A percentile compares a stretch with the other conserved stretches of the same genome.
These are phyloP conservation scores for Aphelenchoides fujianensis DNA, from an alignment of 1,140 invertebrate genomes.

Conservation along the genomic window DNA sequence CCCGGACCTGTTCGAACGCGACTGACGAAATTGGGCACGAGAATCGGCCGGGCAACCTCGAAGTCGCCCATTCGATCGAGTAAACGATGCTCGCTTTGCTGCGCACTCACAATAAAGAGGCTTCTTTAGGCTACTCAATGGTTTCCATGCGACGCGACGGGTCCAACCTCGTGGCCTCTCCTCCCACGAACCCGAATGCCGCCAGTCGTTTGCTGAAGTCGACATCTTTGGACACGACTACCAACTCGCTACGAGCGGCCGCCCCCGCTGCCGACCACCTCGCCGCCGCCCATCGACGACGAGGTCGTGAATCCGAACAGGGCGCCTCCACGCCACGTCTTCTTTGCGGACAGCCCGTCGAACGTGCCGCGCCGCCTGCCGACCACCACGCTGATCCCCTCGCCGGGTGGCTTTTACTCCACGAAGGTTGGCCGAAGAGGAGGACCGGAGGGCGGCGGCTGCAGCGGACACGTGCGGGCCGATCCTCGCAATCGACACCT, in stretches of 20 bases:
- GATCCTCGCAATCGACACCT: slow-evolving; percentile 8
- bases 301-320: not conserved
- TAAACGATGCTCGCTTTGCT: slow-evolving; percentile 19
- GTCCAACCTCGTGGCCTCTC: slow-evolving; percentile 6
- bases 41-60: slow-evolving; percentile 23
- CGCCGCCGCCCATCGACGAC: slow-evolving; percentile 17
- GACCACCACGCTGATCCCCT: slow-evolving; percentile 1
- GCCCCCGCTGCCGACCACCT: slow-evolving; percentile 12
- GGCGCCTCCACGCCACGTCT: not conserved
- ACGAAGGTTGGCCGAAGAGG: slow-evolving; percentile 2
- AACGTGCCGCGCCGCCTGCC: slow-evolving; percentile 3
- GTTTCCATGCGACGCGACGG: slow-evolving; percentile 15
- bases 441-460: not conserved
- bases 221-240: slow-evolving; percentile 4
- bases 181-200: not conserved
- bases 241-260: slow-evolving; percentile 8
- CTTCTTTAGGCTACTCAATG: no score
- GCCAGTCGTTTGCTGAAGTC: slow-evolving; percentile 7
- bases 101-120: no score
- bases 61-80: slow-evolving; percentile 29
- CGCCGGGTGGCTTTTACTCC: not conserved
- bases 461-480: slow-evolving; percentile 1
- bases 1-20: slow-evolving; percentile 37
- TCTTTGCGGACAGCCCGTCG: not conserved
- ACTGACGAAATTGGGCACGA: slow-evolving; percentile 33